phyloP scores from a whole-genome alignment of 2,113 vertebrate species.

The Micromys minutus region DNA sequence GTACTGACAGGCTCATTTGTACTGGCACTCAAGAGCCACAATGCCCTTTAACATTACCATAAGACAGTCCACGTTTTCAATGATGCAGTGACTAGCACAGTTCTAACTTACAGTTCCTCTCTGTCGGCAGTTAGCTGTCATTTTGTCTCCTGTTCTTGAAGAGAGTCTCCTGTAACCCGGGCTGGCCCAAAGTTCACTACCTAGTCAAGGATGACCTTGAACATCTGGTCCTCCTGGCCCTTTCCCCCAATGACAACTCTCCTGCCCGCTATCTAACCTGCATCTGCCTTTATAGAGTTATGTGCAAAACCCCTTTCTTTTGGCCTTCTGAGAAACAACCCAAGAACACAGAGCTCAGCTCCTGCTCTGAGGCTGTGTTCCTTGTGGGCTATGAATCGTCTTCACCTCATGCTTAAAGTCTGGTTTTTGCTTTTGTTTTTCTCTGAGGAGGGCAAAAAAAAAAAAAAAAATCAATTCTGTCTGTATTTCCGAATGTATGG shows the following conservation, averaged over 20 bases:
- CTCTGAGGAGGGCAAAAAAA: not conserved
- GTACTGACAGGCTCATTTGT: rapidly evolving
- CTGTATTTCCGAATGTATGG: not conserved
- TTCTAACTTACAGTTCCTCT: not conserved
- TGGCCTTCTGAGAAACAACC: not conserved
- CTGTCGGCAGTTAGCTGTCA: not conserved
- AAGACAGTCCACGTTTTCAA: not conserved
- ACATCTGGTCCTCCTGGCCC: not conserved
- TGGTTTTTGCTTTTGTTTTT: not conserved
- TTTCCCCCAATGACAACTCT: not conserved
- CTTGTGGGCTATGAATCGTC: not conserved
- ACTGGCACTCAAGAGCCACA: rapidly evolving
- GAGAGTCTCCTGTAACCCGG: not conserved
- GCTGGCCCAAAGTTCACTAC: not conserved
- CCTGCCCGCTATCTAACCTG: not conserved
- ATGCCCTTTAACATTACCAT: not conserved
- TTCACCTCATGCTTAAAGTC: not conserved
- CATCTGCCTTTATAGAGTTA: not conserved
- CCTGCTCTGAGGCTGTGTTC: no score
- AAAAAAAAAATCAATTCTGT: not conserved
- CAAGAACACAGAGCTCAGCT: not conserved
- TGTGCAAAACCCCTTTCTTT: not conserved
- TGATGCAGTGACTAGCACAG: not conserved
- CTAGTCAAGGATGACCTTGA: not conserved
- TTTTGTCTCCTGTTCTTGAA: not conserved